A percentile compares a stretch with the other conserved stretches of the same genome.
phyloP scores from a whole-genome alignment of 2,797 vertebrate species.

The Sebastes reedi region DNA sequence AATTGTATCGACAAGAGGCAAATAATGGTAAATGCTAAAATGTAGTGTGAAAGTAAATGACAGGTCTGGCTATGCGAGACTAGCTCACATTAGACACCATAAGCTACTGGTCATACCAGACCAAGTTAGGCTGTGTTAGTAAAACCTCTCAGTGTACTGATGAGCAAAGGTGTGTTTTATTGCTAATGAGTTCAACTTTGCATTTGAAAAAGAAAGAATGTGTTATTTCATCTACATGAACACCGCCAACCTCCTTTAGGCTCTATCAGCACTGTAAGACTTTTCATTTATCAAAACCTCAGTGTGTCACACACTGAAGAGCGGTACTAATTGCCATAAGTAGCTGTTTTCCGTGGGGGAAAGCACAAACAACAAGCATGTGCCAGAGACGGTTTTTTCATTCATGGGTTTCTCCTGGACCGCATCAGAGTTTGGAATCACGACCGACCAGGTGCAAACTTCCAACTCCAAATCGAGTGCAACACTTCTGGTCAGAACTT shows the following conservation, averaged over 20 bases:
- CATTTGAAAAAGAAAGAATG: not conserved
- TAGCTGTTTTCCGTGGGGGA: not conserved
- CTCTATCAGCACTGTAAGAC: not conserved
- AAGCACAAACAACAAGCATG: not conserved
- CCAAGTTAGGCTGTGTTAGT: not conserved
- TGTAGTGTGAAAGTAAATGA: too few relatives aligned
- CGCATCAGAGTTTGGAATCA: not conserved
- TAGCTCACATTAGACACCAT: not conserved
- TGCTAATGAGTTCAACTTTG: not conserved
- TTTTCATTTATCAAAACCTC: not conserved
- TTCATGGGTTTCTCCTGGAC: not conserved
- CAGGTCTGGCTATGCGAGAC: not conserved
- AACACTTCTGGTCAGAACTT: slow-evolving; percentile 23
- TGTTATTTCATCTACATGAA: not conserved
- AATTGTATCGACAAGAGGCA: too few relatives aligned
- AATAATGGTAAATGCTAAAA: not conserved
- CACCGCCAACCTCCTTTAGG: not conserved
- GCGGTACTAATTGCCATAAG: not conserved
- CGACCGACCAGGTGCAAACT: not conserved
- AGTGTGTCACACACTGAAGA: not conserved
- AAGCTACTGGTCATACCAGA: not conserved
- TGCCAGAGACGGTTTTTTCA: not conserved
- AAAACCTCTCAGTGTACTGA: not conserved
- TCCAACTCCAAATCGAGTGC: not conserved
- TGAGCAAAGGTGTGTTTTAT: not conserved